These are phyloP conservation scores for Epizoanthus stellaris DNA, from an alignment of 92 coral and sea anemone species.

Conservation along the genomic window DNA sequence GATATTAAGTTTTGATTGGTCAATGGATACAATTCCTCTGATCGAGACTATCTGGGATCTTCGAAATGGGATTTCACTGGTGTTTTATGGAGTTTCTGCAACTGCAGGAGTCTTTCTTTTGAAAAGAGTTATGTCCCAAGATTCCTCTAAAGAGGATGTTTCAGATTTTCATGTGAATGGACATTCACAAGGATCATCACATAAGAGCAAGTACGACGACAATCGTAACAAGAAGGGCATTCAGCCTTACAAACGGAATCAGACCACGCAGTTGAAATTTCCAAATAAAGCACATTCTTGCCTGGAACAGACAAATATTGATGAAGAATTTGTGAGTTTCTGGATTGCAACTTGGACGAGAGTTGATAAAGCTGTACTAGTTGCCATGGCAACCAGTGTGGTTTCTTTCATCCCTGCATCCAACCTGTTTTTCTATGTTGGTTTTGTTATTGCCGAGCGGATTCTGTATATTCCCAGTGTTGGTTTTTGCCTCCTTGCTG, in stretches of 20 bases:
- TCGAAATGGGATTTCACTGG: slow-evolving; percentile 65
- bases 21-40: slow-evolving; percentile 91
- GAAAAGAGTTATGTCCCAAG: slow-evolving; percentile 30
- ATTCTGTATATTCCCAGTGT: slow-evolving; percentile 96
- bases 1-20: slow-evolving; percentile 96
- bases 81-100: slow-evolving; percentile 68
- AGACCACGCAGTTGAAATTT: neutral
- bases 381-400: slow-evolving; percentile 74
- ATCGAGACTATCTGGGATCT: slow-evolving; percentile 74
- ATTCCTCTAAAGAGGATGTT: neutral
- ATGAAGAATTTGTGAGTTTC: neutral
- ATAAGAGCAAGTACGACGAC: slow-evolving; percentile 1
- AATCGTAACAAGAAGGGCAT: slow-evolving; percentile 21
- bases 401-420: slow-evolving; percentile 93
- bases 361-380: slow-evolving; percentile 46
- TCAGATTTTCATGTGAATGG: neutral
- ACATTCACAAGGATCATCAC: neutral
- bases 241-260: neutral
- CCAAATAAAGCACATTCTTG: neutral
- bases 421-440: slow-evolving; percentile 96
- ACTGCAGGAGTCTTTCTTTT: slow-evolving; percentile 60
- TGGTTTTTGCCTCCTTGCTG: slow-evolving; percentile 88
- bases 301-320: neutral
- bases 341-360: neutral
- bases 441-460: slow-evolving; percentile 96